Conservation (phyloP, 2,113 vertebrate genomes). For the Paramisgurnus dabryanus region DNA sequence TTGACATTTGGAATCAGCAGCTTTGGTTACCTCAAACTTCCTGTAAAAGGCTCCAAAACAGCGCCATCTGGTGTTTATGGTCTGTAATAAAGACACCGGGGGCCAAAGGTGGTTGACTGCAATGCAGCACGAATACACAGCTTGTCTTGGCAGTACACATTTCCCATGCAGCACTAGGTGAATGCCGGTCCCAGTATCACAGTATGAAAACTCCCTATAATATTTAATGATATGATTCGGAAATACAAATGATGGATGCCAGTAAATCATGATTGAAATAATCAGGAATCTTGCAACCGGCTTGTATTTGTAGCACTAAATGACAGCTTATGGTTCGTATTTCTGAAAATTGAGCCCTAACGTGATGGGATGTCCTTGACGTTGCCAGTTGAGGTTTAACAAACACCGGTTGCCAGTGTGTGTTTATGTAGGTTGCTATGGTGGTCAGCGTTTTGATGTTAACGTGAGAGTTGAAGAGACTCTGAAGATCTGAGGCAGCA, state of each 20-base stretch:
- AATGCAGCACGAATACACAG: conserved; percentile 61
- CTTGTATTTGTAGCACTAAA: background rate
- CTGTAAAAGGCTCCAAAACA: conserved; percentile 33
- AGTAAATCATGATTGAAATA: conserved; percentile 6
- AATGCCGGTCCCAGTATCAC: background rate
- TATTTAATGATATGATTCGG: background rate
- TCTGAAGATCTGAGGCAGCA: conserved; percentile 98
- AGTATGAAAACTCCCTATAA: background rate
- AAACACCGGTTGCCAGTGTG: background rate
- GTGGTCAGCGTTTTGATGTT: conserved; percentile 78
- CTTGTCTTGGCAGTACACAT: conserved; percentile 41
- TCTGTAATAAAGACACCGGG: conserved; percentile 11
- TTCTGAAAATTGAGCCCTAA: background rate
- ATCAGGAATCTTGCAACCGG: conserved; percentile 7
- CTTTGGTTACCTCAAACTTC: conserved; percentile 36
- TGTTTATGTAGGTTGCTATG: background rate
- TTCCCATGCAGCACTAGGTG: conserved; percentile 8
- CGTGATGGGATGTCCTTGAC: background rate
- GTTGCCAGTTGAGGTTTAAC: background rate
- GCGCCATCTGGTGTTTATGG: conserved; percentile 67
- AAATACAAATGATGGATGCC: background rate
- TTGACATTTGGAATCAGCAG: conserved; percentile 49
- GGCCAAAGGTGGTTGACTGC: conserved; percentile 55
- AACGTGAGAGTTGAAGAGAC: conserved; percentile 87
- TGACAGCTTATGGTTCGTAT: background rate